Conservation (phyloP, 2,113 vertebrate species). For the Pica pica region DNA sequence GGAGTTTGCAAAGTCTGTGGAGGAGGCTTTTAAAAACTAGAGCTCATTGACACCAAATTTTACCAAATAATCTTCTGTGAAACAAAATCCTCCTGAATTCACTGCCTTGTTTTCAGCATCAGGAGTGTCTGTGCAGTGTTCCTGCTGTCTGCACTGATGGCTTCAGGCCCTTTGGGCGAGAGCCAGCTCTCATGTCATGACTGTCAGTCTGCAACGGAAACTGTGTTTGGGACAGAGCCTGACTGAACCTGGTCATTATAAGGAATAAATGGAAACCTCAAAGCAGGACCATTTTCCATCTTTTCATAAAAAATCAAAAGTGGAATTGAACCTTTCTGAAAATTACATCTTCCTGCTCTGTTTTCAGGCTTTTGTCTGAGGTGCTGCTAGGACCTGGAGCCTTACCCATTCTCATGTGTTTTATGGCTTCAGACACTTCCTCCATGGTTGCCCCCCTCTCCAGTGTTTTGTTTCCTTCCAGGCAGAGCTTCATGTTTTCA, state of each 20-base stretch:
- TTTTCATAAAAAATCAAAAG: neutral
- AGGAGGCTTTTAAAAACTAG: neutral
- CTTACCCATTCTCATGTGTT: slow-evolving; percentile 27
- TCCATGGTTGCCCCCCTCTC: slow-evolving; percentile 59
- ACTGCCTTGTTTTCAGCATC: neutral
- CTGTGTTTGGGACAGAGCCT: neutral
- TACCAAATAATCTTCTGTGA: neutral
- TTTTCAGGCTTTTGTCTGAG: neutral
- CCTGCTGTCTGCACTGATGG: neutral
- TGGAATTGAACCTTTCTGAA: neutral
- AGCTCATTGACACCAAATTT: neutral
- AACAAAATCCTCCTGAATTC: neutral
- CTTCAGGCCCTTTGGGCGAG: neutral
- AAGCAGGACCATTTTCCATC: neutral
- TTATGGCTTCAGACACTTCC: slow-evolving; percentile 50
- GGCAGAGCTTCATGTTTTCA: slow-evolving; percentile 44
- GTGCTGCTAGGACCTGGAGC: neutral
- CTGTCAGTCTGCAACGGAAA: neutral
- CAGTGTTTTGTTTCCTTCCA: slow-evolving; percentile 37
- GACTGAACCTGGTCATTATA: neutral
- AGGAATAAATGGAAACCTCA: neutral
- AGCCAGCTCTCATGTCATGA: neutral
- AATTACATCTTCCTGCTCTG: neutral
- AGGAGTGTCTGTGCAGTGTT: neutral
- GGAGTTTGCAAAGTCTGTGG: neutral